A percentile compares a stretch with the other conserved stretches of the same genome.
Evolutionary conservation across 2,113 vertebrate species (phyloP).

Genomic region (Neomonachus schauinslandi): DNA sequence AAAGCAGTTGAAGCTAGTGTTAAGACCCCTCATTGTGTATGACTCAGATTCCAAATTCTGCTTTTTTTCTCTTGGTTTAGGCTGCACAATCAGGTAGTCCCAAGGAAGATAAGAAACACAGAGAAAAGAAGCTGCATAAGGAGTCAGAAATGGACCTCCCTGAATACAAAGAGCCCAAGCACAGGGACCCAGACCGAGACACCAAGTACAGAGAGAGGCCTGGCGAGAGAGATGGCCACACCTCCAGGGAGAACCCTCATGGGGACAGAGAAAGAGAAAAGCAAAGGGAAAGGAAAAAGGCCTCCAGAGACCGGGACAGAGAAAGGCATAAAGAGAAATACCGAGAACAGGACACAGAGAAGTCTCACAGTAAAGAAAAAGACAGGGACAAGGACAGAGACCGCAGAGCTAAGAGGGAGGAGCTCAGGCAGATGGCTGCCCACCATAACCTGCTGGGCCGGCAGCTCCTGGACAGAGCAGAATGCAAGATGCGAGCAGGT

Average conservation of each 20-base stretch:
- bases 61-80: slow-evolving; percentile 68
- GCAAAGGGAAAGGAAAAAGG: slow-evolving; percentile 69
- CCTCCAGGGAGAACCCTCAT: slow-evolving; percentile 64
- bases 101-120: slow-evolving; percentile 82
- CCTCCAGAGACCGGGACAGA: slow-evolving; percentile 43
- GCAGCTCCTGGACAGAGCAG: slow-evolving; percentile 73
- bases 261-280: slow-evolving; percentile 81
- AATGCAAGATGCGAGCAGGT: slow-evolving; percentile 77
- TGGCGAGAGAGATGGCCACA: slow-evolving; percentile 69
- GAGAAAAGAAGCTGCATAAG: slow-evolving; percentile 78
- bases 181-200: slow-evolving; percentile 70
- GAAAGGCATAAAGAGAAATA: slow-evolving; percentile 60
- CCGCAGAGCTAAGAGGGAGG: slow-evolving; percentile 66
- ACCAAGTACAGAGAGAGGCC: slow-evolving; percentile 81
- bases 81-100: slow-evolving; percentile 66
- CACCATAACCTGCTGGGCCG: slow-evolving; percentile 33
- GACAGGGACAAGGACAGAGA: slow-evolving; percentile 74
- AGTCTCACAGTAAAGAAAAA: slow-evolving; percentile 65
- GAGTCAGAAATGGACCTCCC: slow-evolving; percentile 64
- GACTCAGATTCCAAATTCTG: background rate
- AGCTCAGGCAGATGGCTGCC: slow-evolving; percentile 24
- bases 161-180: slow-evolving; percentile 32
- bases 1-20: background rate
- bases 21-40: background rate
- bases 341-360: slow-evolving; percentile 62